Base-by-base conservation (phyloP, 2,797 vertebrate genomes). In the Sebastes steindachneri region DNA sequence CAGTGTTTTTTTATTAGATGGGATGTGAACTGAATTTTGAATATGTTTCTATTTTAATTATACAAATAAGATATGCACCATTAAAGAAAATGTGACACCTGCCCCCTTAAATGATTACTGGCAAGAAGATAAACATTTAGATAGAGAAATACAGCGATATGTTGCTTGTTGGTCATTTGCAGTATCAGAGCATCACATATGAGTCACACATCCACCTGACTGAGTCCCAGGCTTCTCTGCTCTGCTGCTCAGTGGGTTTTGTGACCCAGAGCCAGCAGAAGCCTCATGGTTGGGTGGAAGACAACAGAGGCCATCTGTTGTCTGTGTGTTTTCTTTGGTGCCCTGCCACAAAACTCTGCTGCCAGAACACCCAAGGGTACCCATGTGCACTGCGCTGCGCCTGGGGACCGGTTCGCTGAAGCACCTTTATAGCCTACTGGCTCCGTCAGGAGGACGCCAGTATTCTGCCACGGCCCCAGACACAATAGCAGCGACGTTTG, bases 261-360 rank as follows among this genome's bases (percentile, higher is more conserved):
- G 57, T 75, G 76, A 90, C 80, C 79, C 33, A 17, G 70, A 90
- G 86, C 81, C 82, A 77, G 81, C 79, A 70, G 84, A 84, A 66
- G 85, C 77, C 67, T 87, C 78, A 54, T 70, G 83, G 86, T 83
- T 88, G 87, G 83, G 80, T 89, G 89, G 68, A 89, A 86, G 80
- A 92, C 92, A 88, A 90, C 89, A 92, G 74, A 83, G 80, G 81
- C 82, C 53, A 90, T 92, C 92, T 94, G 95, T 88, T 88, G 80
- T 90, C 92, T 92, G 85, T 83, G 83, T 93, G 89, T 87, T 93
- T 89, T 77, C 80, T 84, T 94, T 94, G 92, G 90, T 90, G 79
- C 85, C 41, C 80, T 90, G 93, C 93, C 94, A 93, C 87, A 68
- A 77, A 80, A 71, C 82, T 81, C 71, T 14, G 77, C 82, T 82